A percentile compares a stretch with the other conserved stretches of the same genome.
Evolutionary conservation across 2,888 invertebrate genomes (phyloP).

Genomic region (Noctua janthina): DNA sequence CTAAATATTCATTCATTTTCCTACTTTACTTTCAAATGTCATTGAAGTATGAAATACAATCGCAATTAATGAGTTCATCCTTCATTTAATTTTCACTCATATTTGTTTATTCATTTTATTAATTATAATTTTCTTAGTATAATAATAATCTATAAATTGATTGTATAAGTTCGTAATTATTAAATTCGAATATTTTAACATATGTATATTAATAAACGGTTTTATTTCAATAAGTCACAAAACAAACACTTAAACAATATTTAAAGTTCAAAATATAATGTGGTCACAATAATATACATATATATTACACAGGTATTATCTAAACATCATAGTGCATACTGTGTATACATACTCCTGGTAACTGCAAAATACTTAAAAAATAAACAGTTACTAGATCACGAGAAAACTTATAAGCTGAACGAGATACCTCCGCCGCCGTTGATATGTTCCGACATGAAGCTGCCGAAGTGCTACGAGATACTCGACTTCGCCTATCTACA

Average conservation of each 20-base stretch:
- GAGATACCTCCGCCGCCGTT: slow-evolving; percentile 62
- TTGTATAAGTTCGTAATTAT: slow-evolving; percentile 91
- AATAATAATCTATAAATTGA: slow-evolving; percentile 91
- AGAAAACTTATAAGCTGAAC: slow-evolving; percentile 71
- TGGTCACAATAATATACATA: slow-evolving; percentile 79
- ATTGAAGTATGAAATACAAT: slow-evolving; percentile 90
- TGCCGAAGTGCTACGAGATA: slow-evolving; percentile 40
- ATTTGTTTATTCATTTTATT: slow-evolving; percentile 90
- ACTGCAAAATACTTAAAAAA: slow-evolving; percentile 74
- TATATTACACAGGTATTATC: slow-evolving; percentile 76
- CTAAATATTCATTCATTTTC: slow-evolving; percentile 90
- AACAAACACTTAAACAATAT: slow-evolving; percentile 82
- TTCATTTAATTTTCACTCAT: slow-evolving; percentile 88
- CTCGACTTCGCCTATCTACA: slow-evolving; percentile 15
- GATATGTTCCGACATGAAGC: slow-evolving; percentile 75
- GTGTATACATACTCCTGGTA: slow-evolving; percentile 67
- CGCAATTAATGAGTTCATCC: slow-evolving; percentile 88
- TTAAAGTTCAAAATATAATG: slow-evolving; percentile 83
- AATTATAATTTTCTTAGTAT: slow-evolving; percentile 90
- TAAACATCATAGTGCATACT: slow-evolving; percentile 74
- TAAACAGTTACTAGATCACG: slow-evolving; percentile 66
- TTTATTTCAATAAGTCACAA: slow-evolving; percentile 89
- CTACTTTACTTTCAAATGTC: slow-evolving; percentile 89
- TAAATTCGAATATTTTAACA: slow-evolving; percentile 91
- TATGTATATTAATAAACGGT: slow-evolving; percentile 91